Percentiles rank a stretch among this genome's conserved stretches.
phyloP scores from a whole-genome alignment of 1,140 invertebrate genomes.

The Lepidotrigona ventralis region DNA sequence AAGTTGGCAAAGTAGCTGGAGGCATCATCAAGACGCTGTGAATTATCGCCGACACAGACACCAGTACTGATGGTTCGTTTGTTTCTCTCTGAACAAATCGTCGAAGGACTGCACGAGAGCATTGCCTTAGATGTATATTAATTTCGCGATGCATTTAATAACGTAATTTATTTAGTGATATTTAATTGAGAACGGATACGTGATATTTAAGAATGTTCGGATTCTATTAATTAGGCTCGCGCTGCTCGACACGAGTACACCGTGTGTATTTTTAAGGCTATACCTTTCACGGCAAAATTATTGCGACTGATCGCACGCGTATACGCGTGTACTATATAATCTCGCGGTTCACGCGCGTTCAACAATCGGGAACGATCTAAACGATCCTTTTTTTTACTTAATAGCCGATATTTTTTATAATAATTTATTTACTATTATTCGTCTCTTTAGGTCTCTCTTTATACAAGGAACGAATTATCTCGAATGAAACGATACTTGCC shows the following conservation, averaged over 20 bases:
- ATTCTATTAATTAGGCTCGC: constrained; percentile 47
- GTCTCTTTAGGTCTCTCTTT: constrained; percentile 39
- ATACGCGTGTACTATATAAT: neutral
- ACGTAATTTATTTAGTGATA: constrained; percentile 64
- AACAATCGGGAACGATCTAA: constrained; percentile 29
- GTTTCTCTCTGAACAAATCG: constrained; percentile 32
- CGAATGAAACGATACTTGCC: constrained; percentile 35
- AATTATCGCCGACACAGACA: constrained; percentile 72
- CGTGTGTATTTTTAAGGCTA: constrained; percentile 39
- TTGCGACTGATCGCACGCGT: constrained; percentile 9
- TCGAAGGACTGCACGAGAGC: constrained; percentile 34
- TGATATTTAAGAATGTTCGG: constrained; percentile 56
- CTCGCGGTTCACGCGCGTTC: neutral
- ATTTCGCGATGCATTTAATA: constrained; percentile 62
- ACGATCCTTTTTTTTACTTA: constrained; percentile 47
- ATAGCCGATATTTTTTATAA: constrained; percentile 50
- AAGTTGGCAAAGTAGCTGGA: constrained; percentile 74
- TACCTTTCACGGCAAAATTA: constrained; percentile 35
- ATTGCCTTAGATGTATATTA: constrained; percentile 58
- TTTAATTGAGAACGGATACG: constrained; percentile 46
- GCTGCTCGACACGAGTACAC: constrained; percentile 4
- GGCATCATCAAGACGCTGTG: constrained; percentile 70
- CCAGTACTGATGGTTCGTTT: constrained; percentile 60
- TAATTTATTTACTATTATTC: constrained; percentile 53
- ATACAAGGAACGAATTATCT: constrained; percentile 17